Evolutionary conservation across 2,888 invertebrate genomes (phyloP).

Genomic region (Chironomus riparius): DNA sequence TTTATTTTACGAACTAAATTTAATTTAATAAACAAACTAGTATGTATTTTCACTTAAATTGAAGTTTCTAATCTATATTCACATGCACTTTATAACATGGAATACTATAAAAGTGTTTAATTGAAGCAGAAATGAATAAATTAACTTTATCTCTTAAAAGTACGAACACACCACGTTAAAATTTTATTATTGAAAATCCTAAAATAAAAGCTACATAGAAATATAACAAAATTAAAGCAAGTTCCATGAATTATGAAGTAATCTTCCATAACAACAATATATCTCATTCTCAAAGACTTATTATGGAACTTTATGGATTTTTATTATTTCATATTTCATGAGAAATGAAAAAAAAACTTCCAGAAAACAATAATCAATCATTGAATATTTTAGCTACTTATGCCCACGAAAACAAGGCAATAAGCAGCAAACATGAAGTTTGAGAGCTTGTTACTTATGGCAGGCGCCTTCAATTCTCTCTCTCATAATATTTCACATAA

Average conservation of each 20-base stretch:
- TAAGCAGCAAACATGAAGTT: slow-evolving; percentile 4
- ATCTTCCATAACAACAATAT: not conserved
- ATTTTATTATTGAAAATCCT: too few relatives aligned
- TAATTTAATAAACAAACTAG: too few relatives aligned
- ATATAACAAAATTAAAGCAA: not conserved
- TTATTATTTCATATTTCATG: not conserved
- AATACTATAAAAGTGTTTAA: too few relatives aligned
- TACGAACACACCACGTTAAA: too few relatives aligned
- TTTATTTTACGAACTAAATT: too few relatives aligned
- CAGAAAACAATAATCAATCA: slow-evolving; percentile 22
- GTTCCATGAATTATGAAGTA: not conserved
- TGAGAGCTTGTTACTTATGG: not conserved
- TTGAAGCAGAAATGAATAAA: too few relatives aligned
- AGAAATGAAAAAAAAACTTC: not conserved
- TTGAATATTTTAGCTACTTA: slow-evolving; percentile 21
- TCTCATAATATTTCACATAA: not conserved
- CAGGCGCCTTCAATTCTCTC: slow-evolving; percentile 23
- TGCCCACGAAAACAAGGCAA: slow-evolving; percentile 12
- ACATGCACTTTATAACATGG: too few relatives aligned
- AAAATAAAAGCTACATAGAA: not conserved
- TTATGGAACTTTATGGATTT: not conserved
- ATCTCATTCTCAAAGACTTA: not conserved
- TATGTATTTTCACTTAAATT: too few relatives aligned
- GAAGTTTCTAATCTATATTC: too few relatives aligned
- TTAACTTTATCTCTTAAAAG: too few relatives aligned